Evolutionary conservation across 1,140 invertebrate species (phyloP).

Genomic region (Eulimnadia texana): DNA sequence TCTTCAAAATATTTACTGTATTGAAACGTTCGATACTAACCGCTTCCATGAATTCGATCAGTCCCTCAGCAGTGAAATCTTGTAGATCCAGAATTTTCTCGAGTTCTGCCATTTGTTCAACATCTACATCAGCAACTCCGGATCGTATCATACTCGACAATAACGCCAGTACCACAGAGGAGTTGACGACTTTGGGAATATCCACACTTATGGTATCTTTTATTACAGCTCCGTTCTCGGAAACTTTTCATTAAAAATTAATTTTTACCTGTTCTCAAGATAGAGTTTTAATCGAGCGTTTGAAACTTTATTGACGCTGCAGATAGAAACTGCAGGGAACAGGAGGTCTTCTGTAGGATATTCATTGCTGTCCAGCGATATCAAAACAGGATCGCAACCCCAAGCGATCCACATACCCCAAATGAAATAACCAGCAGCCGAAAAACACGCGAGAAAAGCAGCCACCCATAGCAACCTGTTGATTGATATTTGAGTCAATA

Average conservation of each 20-base stretch:
- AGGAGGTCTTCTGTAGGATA: not conserved
- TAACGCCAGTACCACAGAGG: not conserved
- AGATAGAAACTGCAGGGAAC: constrained; percentile 16
- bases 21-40: not conserved
- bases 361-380: constrained; percentile 12
- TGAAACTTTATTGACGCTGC: constrained; percentile 16
- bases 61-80: constrained; percentile 4
- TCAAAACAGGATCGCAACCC: constrained; percentile 5
- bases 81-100: constrained; percentile 7
- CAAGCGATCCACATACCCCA: constrained; percentile 12
- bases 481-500: not conserved
- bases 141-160: constrained; percentile 7
- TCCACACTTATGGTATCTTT: not conserved
- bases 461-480: constrained; percentile 10
- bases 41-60: constrained; percentile 11
- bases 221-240: not conserved
- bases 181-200: not conserved
- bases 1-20: not conserved
- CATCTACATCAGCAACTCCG: not conserved
- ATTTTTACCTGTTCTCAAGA: not conserved
- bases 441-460: constrained; percentile 6
- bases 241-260: not conserved
- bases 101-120: not conserved
- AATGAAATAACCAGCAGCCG: constrained; percentile 5
- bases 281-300: not conserved